phyloP scores from a whole-genome alignment of 2,888 invertebrate species.

The Drosophila robusta region DNA sequence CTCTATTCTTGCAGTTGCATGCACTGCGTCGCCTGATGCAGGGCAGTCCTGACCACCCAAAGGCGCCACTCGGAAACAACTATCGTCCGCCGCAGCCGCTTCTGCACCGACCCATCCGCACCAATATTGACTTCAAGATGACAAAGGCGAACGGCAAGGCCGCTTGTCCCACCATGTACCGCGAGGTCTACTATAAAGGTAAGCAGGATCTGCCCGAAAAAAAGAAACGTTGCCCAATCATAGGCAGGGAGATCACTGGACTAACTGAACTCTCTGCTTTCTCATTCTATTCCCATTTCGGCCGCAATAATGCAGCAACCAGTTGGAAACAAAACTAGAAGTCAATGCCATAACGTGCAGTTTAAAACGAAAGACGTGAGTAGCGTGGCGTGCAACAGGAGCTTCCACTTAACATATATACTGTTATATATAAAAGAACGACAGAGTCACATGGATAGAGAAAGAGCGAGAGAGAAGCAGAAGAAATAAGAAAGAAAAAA shows the following conservation, averaged over 20 bases:
- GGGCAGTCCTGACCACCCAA: constrained; percentile 93
- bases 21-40: constrained; percentile 94
- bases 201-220: constrained; percentile 51
- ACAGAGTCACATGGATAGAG: constrained; percentile 4
- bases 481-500: not conserved
- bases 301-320: constrained; percentile 88
- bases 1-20: constrained; percentile 88
- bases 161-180: constrained; percentile 96
- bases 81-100: constrained; percentile 96
- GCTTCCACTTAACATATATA: constrained; percentile 82
- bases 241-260: not conserved
- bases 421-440: constrained; percentile 34
- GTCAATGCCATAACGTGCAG: constrained; percentile 48
- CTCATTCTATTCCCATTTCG: not conserved
- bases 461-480: not conserved
- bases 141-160: constrained; percentile 91
- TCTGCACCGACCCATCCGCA: constrained; percentile 96
- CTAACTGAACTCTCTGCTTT: not conserved
- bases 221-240: not conserved
- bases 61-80: constrained; percentile 97
- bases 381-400: constrained; percentile 81
- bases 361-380: constrained; percentile 40
- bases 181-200: constrained; percentile 96
- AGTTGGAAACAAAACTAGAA: constrained; percentile 93
- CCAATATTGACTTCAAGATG: constrained; percentile 97